Evolutionary conservation across 2,888 invertebrate genomes (phyloP), one percentile per base, ranked within the genome.

Genomic region (Plagodis pulveraria): DNA sequence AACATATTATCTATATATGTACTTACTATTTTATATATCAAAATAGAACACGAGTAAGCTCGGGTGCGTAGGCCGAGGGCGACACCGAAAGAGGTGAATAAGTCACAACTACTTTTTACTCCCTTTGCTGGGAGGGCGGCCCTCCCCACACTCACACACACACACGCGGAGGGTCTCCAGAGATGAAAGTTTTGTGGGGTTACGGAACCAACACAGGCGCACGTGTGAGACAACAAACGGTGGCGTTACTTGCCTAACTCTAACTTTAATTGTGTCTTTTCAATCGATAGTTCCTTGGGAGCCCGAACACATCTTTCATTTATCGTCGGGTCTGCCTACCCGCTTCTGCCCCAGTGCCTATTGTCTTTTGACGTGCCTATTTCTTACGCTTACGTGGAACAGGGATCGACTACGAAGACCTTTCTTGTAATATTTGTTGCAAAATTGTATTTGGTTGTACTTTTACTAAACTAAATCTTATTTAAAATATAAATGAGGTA

Each of bases 181-280:
- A 91, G 91, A 91, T 91, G 91, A 90, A 91, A 91, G 85, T 91
- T 91, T 86, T 80, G 90, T 89, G 91, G 92, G 91, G 91, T 89
- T 89, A 85, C 82, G 79, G 80, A 81, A 84, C 87, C 79, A 81
- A 86, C 87, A 87, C 87, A 84, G 77, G 83, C 83, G 77, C 81
- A 80, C 82, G 83, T 79, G 83, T 77, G 87, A 88, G 89, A 89
- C 89, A 89, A 89, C 87, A 89, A 88, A 88, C 87, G 85, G 79
- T 84, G 86, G 79, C 84, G 86, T 84, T 70, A 87, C 83, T 87
- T 89, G 88, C 87, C 89, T 87, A 90, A 91, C 91, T 87, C 87
- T 86, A 91, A 92, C 84, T 92, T 91, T 92, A 92, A 92, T 92
- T 92, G 91, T 90, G 89, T 89, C 90, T 87, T 91, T 91, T 89